Evolutionary conservation across 2,797 vertebrate species (phyloP).

Genomic region (Spheniscus humboldti): DNA sequence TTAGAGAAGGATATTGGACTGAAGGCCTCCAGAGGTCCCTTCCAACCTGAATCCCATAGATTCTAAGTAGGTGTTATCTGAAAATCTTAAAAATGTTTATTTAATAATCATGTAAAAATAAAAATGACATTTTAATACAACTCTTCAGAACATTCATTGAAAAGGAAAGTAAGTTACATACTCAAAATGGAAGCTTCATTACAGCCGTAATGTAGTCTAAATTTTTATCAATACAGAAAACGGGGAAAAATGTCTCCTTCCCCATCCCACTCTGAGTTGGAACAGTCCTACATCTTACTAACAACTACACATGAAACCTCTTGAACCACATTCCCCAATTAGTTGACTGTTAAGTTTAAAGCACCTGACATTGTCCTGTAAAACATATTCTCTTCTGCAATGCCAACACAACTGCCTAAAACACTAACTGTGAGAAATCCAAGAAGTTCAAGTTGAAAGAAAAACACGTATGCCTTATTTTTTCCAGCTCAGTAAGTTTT

Average conservation of each 20-base stretch:
- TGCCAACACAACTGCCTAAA: slow-evolving; percentile 49
- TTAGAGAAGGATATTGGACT: background rate
- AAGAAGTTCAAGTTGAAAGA: background rate
- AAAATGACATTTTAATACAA: slow-evolving; percentile 6
- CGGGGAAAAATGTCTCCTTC: background rate
- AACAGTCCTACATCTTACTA: slow-evolving; percentile 62
- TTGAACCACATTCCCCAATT: slow-evolving; percentile 65
- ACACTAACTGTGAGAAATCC: background rate
- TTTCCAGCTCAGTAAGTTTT: background rate
- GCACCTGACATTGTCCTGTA: slow-evolving; percentile 60
- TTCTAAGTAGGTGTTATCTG: background rate
- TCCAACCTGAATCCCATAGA: background rate
- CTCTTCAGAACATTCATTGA: background rate
- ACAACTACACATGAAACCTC: slow-evolving; percentile 67
- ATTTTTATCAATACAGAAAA: background rate
- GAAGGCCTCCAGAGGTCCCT: background rate
- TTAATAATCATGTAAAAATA: slow-evolving; percentile 25
- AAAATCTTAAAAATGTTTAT: slow-evolving; percentile 21
- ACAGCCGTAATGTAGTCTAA: background rate
- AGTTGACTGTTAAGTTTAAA: slow-evolving; percentile 69
- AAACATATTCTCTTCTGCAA: slow-evolving; percentile 51
- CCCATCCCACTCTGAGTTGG: background rate
- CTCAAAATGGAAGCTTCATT: background rate
- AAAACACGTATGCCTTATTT: background rate
- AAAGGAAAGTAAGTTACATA: background rate